Percentiles rank a stretch among this genome's conserved stretches.
Evolutionary conservation across 2,113 vertebrate genomes (phyloP).

Genomic region (Colistium nudipinnis): DNA sequence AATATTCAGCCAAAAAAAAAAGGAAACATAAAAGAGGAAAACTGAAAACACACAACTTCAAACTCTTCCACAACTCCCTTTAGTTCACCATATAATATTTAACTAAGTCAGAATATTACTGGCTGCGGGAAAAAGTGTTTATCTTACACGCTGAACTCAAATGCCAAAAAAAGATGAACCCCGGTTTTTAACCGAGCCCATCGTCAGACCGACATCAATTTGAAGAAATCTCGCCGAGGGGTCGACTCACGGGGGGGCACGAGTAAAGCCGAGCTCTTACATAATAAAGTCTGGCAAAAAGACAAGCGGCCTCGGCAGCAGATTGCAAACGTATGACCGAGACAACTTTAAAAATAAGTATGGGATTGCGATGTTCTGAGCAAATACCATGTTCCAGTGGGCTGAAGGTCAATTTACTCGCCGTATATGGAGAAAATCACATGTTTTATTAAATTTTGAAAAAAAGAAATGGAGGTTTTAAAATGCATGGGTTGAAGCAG

Average conservation of each 20-base stretch:
- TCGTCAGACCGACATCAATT: constrained; percentile 20
- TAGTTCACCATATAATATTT: constrained; percentile 46
- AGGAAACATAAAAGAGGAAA: constrained; percentile 20
- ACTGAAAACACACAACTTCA: constrained; percentile 38
- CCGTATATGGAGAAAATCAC: no score
- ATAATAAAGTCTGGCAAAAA: constrained; percentile 29
- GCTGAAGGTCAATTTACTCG: no score
- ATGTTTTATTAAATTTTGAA: background rate
- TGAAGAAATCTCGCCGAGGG: constrained; percentile 1
- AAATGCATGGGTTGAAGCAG: background rate
- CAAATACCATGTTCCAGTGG: no score
- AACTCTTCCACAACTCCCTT: background rate
- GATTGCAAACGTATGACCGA: no score
- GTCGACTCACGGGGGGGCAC: background rate
- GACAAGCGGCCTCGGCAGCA: constrained; percentile 33
- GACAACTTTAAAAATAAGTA: no score
- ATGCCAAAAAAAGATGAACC: background rate
- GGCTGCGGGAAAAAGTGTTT: background rate
- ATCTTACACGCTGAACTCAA: background rate
- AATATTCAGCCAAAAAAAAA: constrained; percentile 49
- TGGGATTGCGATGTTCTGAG: no score
- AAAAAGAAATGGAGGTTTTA: background rate
- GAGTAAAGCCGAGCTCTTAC: no score
- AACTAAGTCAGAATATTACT: constrained; percentile 29
- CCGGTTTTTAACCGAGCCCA: constrained; percentile 20